Percentiles rank a stretch among this genome's conserved stretches.
Evolutionary conservation across 2,888 invertebrate species (phyloP).

Genomic region (Zhuqinia jingwanae): DNA sequence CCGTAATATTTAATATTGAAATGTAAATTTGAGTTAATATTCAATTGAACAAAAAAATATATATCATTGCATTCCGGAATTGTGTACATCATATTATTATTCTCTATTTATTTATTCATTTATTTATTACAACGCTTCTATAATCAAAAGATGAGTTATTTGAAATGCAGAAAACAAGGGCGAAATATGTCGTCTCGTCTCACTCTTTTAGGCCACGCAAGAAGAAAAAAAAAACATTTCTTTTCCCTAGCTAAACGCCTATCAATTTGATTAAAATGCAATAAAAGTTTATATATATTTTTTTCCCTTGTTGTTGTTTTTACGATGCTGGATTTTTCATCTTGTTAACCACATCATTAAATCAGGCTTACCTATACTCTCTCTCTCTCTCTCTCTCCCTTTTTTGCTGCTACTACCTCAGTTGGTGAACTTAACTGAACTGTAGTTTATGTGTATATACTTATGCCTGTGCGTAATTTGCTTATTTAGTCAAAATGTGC

Average conservation of each 20-base stretch:
- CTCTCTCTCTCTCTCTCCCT: too few relatives aligned
- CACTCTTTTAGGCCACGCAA: constrained; percentile 3
- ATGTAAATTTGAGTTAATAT: constrained; percentile 23
- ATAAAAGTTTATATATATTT: constrained; percentile 38
- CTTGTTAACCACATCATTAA: constrained; percentile 62
- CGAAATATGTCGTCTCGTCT: constrained; percentile 18
- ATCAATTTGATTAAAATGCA: constrained; percentile 46
- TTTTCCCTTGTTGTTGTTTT: constrained; percentile 28
- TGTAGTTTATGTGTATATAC: neutral
- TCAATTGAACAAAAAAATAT: constrained; percentile 22
- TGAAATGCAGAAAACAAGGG: neutral
- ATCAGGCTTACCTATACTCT: constrained; percentile 42
- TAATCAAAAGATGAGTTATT: neutral
- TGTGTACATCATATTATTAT: constrained; percentile 29
- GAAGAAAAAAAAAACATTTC: constrained; percentile 26
- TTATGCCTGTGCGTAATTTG: neutral
- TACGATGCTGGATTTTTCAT: constrained; percentile 57
- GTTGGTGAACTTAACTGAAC: neutral
- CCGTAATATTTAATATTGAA: constrained; percentile 32
- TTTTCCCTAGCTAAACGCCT: neutral
- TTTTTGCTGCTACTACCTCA: neutral
- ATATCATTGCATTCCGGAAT: constrained; percentile 29
- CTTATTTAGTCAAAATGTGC: neutral
- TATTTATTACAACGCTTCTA: neutral
- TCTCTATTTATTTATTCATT: neutral